Conservation (phyloP, 2,113 vertebrate species). For the Sinocyclocheilus rhinocerous region DNA sequence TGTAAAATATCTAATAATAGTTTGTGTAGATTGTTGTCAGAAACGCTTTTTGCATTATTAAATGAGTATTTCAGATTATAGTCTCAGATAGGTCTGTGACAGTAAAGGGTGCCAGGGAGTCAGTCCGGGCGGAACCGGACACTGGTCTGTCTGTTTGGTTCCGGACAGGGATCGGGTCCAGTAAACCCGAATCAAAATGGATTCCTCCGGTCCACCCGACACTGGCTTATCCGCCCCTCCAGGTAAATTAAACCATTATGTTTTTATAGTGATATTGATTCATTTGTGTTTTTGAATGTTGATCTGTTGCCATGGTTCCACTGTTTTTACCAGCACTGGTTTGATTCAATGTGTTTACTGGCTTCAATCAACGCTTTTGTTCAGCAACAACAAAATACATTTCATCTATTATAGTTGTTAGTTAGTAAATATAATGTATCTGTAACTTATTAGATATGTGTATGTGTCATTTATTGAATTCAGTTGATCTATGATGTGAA, state of each 20-base stretch:
- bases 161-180: constrained; percentile 27
- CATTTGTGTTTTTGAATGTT: not conserved
- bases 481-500: not conserved
- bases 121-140: not conserved
- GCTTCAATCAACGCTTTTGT: constrained; percentile 12
- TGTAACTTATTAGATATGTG: not conserved
- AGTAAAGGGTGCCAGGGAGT: not conserved
- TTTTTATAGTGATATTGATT: not conserved
- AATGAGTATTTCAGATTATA: no score
- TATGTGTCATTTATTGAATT: not conserved
- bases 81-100: not conserved
- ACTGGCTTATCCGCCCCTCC: constrained; percentile 73
- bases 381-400: not conserved
- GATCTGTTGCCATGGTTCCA: not conserved
- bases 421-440: not conserved
- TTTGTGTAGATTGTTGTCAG: not conserved
- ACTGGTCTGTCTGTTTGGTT: not conserved
- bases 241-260: constrained; percentile 64
- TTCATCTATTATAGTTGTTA: not conserved
- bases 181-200: constrained; percentile 71
- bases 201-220: constrained; percentile 76
- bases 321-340: not conserved
- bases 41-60: not conserved
- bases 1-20: not conserved
- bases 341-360: not conserved